Percentiles rank a stretch among this genome's conserved stretches.
phyloP scores from a whole-genome alignment of 2,113 vertebrate genomes.

The Bostrychus sinensis region DNA sequence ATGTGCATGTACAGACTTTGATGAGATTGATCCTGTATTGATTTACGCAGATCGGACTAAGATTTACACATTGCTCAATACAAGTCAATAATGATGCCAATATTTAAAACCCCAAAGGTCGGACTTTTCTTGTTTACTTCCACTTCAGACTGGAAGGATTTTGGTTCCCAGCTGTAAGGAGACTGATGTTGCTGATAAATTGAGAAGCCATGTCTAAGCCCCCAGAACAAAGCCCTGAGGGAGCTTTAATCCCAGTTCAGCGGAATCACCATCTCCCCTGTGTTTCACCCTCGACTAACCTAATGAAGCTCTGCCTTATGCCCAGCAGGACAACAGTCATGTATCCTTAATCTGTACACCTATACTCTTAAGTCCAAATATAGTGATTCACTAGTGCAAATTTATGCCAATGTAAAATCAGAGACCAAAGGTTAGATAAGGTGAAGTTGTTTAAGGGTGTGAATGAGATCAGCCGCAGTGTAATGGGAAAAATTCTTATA shows the following conservation, averaged over 20 bases:
- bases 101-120: conserved; percentile 16
- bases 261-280: conserved; percentile 10
- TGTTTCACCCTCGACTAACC: conserved; percentile 9
- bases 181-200: conserved; percentile 27
- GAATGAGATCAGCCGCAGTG: background rate
- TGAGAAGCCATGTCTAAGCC: conserved; percentile 29
- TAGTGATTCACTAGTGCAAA: conserved; percentile 6
- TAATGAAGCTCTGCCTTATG: conserved; percentile 12
- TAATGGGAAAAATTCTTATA: background rate
- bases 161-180: conserved; percentile 5
- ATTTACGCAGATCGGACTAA: background rate
- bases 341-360: conserved; percentile 10
- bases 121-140: conserved; percentile 20
- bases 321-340: conserved; percentile 8
- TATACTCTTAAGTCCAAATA: background rate
- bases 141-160: conserved; percentile 3
- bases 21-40: conserved; percentile 1
- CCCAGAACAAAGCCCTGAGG: conserved; percentile 44
- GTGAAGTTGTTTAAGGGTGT: background rate
- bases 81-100: background rate
- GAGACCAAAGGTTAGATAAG: background rate
- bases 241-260: conserved; percentile 3
- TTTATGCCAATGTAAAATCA: background rate
- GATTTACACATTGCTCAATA: background rate
- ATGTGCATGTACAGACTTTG: background rate